A percentile compares a stretch with the other conserved stretches of the same genome.
phyloP scores from a whole-genome alignment of 2,113 vertebrate species.

The Sciurus niger region DNA sequence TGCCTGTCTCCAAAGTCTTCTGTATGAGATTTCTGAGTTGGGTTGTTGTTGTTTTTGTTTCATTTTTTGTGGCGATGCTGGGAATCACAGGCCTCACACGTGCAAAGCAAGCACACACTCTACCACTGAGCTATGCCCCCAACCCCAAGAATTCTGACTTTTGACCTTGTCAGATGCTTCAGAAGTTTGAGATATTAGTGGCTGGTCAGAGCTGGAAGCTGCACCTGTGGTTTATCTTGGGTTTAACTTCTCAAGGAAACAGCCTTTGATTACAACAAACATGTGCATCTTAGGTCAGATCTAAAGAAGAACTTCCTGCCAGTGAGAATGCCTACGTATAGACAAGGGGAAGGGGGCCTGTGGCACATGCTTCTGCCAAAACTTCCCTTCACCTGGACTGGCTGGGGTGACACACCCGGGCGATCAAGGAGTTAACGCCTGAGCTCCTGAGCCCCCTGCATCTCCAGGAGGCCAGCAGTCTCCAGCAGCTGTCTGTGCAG shows the following conservation, averaged over 20 bases:
- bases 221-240: not conserved
- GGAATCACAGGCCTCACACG: not conserved
- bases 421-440: not conserved
- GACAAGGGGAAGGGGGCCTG: not conserved
- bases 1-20: not conserved
- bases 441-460: not conserved
- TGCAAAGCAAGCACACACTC: not conserved
- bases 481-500: not conserved
- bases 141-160: not conserved
- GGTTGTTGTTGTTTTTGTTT: not conserved
- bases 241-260: conserved; percentile 31
- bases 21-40: conserved; percentile 6
- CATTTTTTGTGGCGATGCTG: not conserved
- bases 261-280: conserved; percentile 23
- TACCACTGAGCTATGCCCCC: not conserved
- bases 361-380: not conserved
- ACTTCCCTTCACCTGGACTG: not conserved
- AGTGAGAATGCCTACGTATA: not conserved
- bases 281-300: not conserved
- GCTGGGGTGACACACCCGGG: not conserved
- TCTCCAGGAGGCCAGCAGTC: not conserved
- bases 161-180: conserved; percentile 2
- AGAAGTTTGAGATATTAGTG: not conserved
- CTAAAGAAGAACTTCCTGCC: conserved; percentile 17
- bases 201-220: not conserved